These are phyloP conservation scores for Venusia cambrica DNA, from an alignment of 2,888 invertebrate genomes.

Conservation along the genomic window DNA sequence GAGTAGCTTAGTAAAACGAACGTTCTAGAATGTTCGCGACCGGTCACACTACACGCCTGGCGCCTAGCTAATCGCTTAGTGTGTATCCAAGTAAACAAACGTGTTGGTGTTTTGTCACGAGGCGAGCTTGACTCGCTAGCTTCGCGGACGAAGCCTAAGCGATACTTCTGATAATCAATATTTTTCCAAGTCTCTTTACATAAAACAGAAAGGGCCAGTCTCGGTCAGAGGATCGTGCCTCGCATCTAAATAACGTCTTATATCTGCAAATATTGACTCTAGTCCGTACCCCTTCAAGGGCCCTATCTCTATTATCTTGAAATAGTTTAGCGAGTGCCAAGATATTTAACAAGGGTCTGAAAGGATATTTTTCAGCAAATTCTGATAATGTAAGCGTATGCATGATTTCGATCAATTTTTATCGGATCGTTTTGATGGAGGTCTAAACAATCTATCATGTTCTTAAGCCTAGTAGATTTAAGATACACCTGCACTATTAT, in stretches of 20 bases:
- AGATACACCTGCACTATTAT: no score
- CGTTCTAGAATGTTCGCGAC: no score
- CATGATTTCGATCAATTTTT: conserved; percentile 25
- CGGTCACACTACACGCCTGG: no score
- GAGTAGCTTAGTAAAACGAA: no score
- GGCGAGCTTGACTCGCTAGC: no score
- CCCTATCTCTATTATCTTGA: conserved; percentile 68
- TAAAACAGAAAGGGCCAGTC: conserved; percentile 60
- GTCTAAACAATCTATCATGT: no score
- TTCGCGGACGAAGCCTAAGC: no score
- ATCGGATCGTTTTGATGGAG: neutral
- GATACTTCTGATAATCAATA: no score
- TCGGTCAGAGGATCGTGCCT: conserved; percentile 68
- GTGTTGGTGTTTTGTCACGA: no score
- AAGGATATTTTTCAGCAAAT: conserved; percentile 43
- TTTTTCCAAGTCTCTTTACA: conserved; percentile 14
- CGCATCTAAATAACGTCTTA: conserved; percentile 79
- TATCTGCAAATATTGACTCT: conserved; percentile 78
- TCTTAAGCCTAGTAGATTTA: no score
- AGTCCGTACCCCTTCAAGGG: conserved; percentile 67
- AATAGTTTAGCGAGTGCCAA: conserved; percentile 66
- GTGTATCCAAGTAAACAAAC: no score
- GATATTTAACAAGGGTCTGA: conserved; percentile 52
- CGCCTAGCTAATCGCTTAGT: no score
- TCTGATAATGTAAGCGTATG: conserved; percentile 29